phyloP scores from a whole-genome alignment of 2,797 vertebrate genomes.

The Phrynocephalus forsythii region DNA sequence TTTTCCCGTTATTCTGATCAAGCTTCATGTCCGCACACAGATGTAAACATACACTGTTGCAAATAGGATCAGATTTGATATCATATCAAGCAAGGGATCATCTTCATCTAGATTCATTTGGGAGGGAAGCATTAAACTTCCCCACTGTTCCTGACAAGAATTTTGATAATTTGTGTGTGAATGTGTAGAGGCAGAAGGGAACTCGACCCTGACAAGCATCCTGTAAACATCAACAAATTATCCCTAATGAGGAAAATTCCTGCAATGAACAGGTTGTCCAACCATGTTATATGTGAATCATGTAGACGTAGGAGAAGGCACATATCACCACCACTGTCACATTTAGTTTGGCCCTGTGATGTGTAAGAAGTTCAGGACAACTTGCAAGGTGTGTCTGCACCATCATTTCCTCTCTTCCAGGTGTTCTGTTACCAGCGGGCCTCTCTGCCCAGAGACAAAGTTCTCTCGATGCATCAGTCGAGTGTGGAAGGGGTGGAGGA shows the following conservation, averaged over 20 bases:
- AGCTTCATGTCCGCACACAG: not conserved
- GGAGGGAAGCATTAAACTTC: not conserved
- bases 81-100: not conserved
- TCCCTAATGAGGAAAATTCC: not conserved
- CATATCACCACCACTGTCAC: not conserved
- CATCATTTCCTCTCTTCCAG: conserved; percentile 67
- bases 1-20: not conserved
- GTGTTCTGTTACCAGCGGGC: conserved; percentile 79
- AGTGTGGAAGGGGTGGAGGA: conserved; percentile 89
- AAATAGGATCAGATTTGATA: not conserved
- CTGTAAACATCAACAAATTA: too few species aligned
- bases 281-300: not conserved
- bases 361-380: not conserved
- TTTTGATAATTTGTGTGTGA: not conserved
- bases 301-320: not conserved
- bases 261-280: not conserved
- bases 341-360: not conserved
- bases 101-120: not conserved
- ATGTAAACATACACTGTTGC: not conserved
- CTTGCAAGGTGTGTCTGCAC: not conserved
- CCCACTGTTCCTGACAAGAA: not conserved
- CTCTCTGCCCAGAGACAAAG: conserved; percentile 80
- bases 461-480: conserved; percentile 87
- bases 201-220: not conserved
- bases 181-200: not conserved